Conservation (phyloP, 2,797 vertebrate genomes). For the Amphiprion clarkii region DNA sequence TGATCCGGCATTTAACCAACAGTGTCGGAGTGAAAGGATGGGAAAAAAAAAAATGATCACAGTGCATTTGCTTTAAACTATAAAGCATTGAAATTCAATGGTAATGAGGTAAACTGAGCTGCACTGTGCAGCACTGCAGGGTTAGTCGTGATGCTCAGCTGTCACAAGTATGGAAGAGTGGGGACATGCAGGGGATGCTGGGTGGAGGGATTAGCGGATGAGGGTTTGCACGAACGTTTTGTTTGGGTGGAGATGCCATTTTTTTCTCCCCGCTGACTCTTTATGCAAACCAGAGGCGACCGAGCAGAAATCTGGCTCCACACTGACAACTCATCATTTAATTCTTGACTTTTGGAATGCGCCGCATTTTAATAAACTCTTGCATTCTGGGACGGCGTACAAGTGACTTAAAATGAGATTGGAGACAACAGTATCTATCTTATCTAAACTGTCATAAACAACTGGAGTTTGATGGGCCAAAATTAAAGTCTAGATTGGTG, state of each 20-base stretch:
- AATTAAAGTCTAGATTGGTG: slow-evolving; percentile 52
- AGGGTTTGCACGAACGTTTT: slow-evolving; percentile 52
- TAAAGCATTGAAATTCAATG: slow-evolving; percentile 56
- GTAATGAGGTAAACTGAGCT: slow-evolving; percentile 68
- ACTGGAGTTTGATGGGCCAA: slow-evolving; percentile 38
- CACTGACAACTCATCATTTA: slow-evolving; percentile 73
- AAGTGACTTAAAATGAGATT: slow-evolving; percentile 48
- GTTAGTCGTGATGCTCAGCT: slow-evolving; percentile 51
- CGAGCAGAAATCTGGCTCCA: slow-evolving; percentile 58
- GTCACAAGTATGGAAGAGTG: slow-evolving; percentile 43
- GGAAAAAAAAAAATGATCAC: slow-evolving; percentile 44
- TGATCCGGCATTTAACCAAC: slow-evolving; percentile 57
- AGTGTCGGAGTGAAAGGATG: slow-evolving; percentile 36
- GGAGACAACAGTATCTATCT: slow-evolving; percentile 47
- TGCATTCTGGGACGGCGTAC: slow-evolving; percentile 25
- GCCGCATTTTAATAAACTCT: slow-evolving; percentile 66
- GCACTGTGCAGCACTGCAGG: slow-evolving; percentile 40
- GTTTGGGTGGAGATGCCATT: slow-evolving; percentile 58
- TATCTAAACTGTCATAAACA: slow-evolving; percentile 40
- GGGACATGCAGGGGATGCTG: slow-evolving; percentile 36
- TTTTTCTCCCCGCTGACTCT: slow-evolving; percentile 61
- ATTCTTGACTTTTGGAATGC: slow-evolving; percentile 67
- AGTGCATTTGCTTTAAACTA: slow-evolving; percentile 61
- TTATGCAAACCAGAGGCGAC: slow-evolving; percentile 72
- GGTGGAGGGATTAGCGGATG: slow-evolving; percentile 46